A percentile compares a stretch with the other conserved stretches of the same genome.
These are phyloP conservation scores for Papilio machaon DNA, from an alignment of 1,140 invertebrate species.

Conservation along the genomic window DNA sequence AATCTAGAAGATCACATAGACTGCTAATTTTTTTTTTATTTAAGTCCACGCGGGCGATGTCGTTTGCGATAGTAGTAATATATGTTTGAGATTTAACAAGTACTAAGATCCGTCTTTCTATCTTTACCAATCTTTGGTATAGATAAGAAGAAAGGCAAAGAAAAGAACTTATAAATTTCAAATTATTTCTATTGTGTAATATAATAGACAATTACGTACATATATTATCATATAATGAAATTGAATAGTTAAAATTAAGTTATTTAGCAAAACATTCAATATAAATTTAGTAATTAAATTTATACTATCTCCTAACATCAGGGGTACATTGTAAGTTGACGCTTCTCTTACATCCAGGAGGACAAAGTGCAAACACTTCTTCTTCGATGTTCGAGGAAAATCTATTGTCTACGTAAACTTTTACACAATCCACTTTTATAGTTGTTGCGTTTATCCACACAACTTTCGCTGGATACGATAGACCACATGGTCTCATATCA, in stretches of 20 bases:
- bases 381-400: constrained; percentile 44
- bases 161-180: not conserved
- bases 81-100: no score
- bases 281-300: constrained; percentile 15
- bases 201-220: not conserved
- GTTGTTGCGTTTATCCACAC: constrained; percentile 81
- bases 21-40: no score
- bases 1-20: no score
- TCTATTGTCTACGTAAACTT: constrained; percentile 63
- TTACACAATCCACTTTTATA: constrained; percentile 74
- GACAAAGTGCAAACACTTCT: constrained; percentile 45
- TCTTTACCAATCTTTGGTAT: no score
- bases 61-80: no score
- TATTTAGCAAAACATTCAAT: not conserved
- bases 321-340: constrained; percentile 55
- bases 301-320: constrained; percentile 37
- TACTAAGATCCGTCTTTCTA: no score
- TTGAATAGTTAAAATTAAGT: not conserved
- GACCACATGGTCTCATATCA: constrained; percentile 69
- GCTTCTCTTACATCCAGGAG: constrained; percentile 62
- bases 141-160: not conserved
- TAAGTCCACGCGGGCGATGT: no score
- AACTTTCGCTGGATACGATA: constrained; percentile 55
- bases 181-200: not conserved
- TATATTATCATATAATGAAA: not conserved